Conservation (phyloP, 2,888 invertebrate genomes). For the Sthenelais limicola region DNA sequence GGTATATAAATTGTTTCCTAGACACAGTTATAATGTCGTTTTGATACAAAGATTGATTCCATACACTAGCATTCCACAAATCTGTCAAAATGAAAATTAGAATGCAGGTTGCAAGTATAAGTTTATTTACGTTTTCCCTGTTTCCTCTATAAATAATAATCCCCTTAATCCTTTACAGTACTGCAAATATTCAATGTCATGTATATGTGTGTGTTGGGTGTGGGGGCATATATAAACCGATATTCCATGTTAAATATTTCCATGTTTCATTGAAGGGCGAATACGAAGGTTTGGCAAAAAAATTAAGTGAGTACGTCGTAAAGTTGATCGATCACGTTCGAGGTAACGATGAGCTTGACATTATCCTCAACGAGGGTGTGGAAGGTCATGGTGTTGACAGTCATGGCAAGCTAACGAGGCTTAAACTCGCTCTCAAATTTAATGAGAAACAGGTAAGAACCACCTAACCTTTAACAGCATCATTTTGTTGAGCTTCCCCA, state of each 20-base stretch:
- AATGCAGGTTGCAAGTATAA: too few relatives aligned
- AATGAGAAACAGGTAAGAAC: constrained; percentile 65
- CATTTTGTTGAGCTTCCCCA: not conserved
- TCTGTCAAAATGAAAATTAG: too few relatives aligned
- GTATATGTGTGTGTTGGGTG: too few relatives aligned
- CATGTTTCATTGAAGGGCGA: constrained; percentile 59
- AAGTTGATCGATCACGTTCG: constrained; percentile 66
- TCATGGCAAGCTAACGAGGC: constrained; percentile 60
- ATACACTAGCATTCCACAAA: too few relatives aligned
- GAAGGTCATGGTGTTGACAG: constrained; percentile 25
- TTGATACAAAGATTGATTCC: too few relatives aligned
- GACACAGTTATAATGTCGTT: too few relatives aligned
- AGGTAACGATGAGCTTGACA: constrained; percentile 67
- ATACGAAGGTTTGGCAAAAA: constrained; percentile 62
- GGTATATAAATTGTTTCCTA: too few relatives aligned
- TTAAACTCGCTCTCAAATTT: constrained; percentile 66
- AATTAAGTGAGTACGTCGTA: constrained; percentile 66
- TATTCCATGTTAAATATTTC: not conserved
- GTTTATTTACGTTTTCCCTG: too few relatives aligned
- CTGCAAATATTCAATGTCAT: too few relatives aligned
- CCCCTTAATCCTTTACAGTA: too few relatives aligned
- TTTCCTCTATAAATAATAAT: too few relatives aligned
- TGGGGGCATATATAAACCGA: too few relatives aligned
- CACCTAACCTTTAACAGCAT: not conserved
- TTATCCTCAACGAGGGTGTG: constrained; percentile 64